Conservation (phyloP, 2,113 vertebrate genomes). For the Brachypodius melanocephalos region DNA sequence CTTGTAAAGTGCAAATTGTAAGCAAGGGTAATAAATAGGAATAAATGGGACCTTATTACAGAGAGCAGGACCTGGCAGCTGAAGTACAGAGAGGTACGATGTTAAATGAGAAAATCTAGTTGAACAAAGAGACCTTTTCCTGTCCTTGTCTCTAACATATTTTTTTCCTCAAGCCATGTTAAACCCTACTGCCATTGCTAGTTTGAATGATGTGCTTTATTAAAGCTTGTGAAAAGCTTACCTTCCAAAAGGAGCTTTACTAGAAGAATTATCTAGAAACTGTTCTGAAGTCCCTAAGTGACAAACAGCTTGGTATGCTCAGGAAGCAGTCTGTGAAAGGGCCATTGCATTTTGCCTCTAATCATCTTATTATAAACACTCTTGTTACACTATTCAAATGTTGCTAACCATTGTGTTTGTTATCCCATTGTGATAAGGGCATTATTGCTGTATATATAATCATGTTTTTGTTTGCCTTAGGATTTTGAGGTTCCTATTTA, state of each 20-base stretch:
- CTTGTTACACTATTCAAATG: background rate
- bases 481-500: conserved; percentile 22
- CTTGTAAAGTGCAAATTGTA: background rate
- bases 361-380: background rate
- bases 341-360: background rate
- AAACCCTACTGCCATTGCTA: background rate
- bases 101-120: background rate
- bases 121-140: background rate
- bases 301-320: background rate
- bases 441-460: conserved; percentile 17
- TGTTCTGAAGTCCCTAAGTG: background rate
- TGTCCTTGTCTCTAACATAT: background rate
- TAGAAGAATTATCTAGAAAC: background rate
- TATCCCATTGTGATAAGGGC: conserved; percentile 29
- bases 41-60: background rate
- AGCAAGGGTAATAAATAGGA: background rate
- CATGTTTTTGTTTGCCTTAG: conserved; percentile 25
- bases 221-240: background rate
- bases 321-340: background rate
- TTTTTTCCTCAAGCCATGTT: background rate
- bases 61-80: background rate
- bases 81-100: background rate
- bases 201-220: background rate
- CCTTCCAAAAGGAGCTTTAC: background rate
- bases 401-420: conserved; percentile 16